Percentiles rank a stretch among this genome's conserved stretches.
phyloP scores from a whole-genome alignment of 2,888 invertebrate species.

The Athalia circularis region DNA sequence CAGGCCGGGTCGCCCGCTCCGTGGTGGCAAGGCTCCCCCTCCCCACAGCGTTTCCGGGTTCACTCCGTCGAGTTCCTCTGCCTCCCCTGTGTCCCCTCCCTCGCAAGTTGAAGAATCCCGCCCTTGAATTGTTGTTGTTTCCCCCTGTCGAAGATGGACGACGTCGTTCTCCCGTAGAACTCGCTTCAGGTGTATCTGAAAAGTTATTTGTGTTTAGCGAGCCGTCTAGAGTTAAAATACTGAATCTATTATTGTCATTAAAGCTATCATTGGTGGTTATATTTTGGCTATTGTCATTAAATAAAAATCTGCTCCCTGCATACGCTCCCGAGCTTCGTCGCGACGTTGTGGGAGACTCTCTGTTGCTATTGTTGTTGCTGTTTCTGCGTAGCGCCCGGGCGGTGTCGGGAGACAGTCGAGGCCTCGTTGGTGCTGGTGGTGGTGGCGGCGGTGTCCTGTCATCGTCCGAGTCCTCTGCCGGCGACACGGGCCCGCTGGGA shows the following conservation, averaged over 20 bases:
- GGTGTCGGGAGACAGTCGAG: not conserved
- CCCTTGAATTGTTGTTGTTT: not conserved
- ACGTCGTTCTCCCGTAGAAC: not conserved
- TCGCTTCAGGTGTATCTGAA: not conserved
- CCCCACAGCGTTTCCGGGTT: not conserved
- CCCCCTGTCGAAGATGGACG: not conserved
- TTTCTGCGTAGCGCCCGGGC: not conserved
- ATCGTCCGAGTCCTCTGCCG: not conserved
- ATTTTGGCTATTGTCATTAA: too few species aligned
- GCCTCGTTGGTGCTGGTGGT: not conserved
- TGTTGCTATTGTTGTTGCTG: not conserved
- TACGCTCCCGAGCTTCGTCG: too few species aligned
- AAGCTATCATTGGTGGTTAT: not conserved
- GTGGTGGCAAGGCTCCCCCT: not conserved
- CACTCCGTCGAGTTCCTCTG: not conserved
- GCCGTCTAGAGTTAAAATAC: not conserved
- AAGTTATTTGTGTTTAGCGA: not conserved
- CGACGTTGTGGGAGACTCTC: too few species aligned
- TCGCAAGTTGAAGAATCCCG: not conserved
- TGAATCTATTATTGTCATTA: not conserved
- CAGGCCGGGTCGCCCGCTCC: too few species aligned
- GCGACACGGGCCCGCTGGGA: not conserved
- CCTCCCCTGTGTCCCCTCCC: not conserved
- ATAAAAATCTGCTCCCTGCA: too few species aligned
- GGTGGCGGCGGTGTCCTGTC: not conserved